Conservation (phyloP, 2,888 invertebrate species). For the Eretmocerus hayati region DNA sequence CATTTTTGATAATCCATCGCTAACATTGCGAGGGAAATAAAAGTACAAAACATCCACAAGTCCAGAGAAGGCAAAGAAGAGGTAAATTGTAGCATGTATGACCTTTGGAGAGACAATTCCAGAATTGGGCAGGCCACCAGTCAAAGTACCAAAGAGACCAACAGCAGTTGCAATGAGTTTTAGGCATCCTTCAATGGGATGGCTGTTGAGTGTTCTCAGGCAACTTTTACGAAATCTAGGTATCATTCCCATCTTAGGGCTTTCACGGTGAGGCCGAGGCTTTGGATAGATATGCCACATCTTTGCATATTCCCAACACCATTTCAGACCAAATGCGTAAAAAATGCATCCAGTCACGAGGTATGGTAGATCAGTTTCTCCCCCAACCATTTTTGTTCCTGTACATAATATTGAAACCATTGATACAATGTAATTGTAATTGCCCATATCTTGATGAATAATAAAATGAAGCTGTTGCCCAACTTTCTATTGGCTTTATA, state of each 20-base stretch:
- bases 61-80: conserved; percentile 45
- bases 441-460: too few relatives aligned
- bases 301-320: conserved; percentile 41
- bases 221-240: conserved; percentile 25
- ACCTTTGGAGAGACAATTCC: conserved; percentile 36
- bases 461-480: too few relatives aligned
- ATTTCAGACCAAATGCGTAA: conserved; percentile 38
- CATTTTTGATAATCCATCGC: conserved; percentile 40
- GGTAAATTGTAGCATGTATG: conserved; percentile 42
- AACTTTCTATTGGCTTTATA: too few relatives aligned
- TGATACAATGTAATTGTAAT: neutral
- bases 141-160: conserved; percentile 35
- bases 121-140: conserved; percentile 30
- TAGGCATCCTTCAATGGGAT: conserved; percentile 38
- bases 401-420: neutral
- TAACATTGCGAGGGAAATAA: conserved; percentile 42
- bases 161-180: conserved; percentile 39
- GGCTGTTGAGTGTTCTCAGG: conserved; percentile 28
- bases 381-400: conserved; percentile 14
- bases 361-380: conserved; percentile 31
- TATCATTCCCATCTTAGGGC: conserved; percentile 12
- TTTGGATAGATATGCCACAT: conserved; percentile 29
- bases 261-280: conserved; percentile 24
- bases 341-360: conserved; percentile 37
- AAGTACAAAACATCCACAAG: conserved; percentile 43